Conservation (phyloP, 1,140 invertebrate genomes). For the Diachasmimorpha longicaudata region DNA sequence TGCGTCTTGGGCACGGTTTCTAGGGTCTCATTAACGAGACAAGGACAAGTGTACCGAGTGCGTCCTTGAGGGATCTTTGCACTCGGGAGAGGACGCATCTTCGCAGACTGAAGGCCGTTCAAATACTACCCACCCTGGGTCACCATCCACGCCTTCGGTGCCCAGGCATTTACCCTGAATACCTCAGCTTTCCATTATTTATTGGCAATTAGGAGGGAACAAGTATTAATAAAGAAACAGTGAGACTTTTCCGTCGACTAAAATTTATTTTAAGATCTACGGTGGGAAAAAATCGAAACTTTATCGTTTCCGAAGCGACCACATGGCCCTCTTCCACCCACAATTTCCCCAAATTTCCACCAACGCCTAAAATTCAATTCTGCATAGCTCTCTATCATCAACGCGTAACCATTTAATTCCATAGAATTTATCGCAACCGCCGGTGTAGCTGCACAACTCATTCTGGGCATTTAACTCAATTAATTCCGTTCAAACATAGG, state of each 20-base stretch:
- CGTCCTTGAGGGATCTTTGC: slow-evolving; percentile 60
- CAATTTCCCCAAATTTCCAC: too few relatives aligned
- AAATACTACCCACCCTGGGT: slow-evolving; percentile 43
- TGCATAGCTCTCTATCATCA: too few relatives aligned
- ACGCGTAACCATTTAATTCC: neutral
- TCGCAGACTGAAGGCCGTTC: slow-evolving; percentile 46
- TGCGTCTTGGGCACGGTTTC: neutral
- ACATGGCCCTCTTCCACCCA: too few relatives aligned
- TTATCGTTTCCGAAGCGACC: too few relatives aligned
- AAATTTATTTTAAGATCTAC: too few relatives aligned
- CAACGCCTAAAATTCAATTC: too few relatives aligned
- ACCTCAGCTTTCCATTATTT: too few relatives aligned
- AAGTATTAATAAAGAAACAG: too few relatives aligned
- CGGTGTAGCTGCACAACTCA: neutral
- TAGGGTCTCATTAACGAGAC: slow-evolving; percentile 52
- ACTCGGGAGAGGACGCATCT: slow-evolving; percentile 40
- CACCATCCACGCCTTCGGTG: slow-evolving; percentile 41
- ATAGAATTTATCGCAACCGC: neutral
- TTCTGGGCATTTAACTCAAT: neutral
- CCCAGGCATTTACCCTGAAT: neutral
- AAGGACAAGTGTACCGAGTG: slow-evolving; percentile 42
- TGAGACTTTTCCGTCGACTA: too few relatives aligned
- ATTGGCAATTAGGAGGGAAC: too few relatives aligned
- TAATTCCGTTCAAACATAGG: neutral
- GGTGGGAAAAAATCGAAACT: too few relatives aligned